phyloP scores from a whole-genome alignment of 1,140 invertebrate species.

The Bursaphelenchus mucronatus region DNA sequence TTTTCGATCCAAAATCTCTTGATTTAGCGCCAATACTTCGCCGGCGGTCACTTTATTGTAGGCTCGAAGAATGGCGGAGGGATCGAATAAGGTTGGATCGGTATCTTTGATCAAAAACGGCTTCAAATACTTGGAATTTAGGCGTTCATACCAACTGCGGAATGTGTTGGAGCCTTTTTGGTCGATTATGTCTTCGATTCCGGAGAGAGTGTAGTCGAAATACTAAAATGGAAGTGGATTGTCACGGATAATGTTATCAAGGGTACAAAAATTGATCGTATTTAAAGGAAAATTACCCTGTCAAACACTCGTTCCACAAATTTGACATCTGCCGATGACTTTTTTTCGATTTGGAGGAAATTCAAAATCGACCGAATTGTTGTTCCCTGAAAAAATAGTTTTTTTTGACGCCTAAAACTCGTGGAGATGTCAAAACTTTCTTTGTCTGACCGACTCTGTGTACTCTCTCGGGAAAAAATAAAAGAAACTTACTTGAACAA shows the following conservation, averaged over 20 bases:
- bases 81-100: slow-evolving; percentile 8
- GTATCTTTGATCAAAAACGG: slow-evolving; percentile 17
- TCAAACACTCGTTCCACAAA: slow-evolving; percentile 25
- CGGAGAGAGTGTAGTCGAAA: slow-evolving; percentile 31
- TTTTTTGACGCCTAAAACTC: too few species aligned
- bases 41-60: slow-evolving; percentile 20
- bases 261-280: neutral
- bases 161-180: slow-evolving; percentile 17
- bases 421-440: too few species aligned
- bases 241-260: neutral
- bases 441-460: too few species aligned
- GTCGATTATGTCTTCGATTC: slow-evolving; percentile 27
- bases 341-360: slow-evolving; percentile 26
- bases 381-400: slow-evolving; percentile 7
- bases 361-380: slow-evolving; percentile 19
- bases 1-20: too few species aligned
- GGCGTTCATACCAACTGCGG: slow-evolving; percentile 22
- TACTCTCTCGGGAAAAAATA: too few species aligned
- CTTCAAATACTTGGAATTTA: slow-evolving; percentile 22
- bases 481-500: slow-evolving; percentile 9
- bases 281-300: slow-evolving; percentile 14
- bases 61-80: slow-evolving; percentile 22
- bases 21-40: too few species aligned
- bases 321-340: slow-evolving; percentile 13
- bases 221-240: slow-evolving; percentile 14